Evolutionary conservation across 92 coral and sea anemone genomes (phyloP), one percentile per base, ranked within the genome.

Genomic region (Epizoanthus stellaris): DNA sequence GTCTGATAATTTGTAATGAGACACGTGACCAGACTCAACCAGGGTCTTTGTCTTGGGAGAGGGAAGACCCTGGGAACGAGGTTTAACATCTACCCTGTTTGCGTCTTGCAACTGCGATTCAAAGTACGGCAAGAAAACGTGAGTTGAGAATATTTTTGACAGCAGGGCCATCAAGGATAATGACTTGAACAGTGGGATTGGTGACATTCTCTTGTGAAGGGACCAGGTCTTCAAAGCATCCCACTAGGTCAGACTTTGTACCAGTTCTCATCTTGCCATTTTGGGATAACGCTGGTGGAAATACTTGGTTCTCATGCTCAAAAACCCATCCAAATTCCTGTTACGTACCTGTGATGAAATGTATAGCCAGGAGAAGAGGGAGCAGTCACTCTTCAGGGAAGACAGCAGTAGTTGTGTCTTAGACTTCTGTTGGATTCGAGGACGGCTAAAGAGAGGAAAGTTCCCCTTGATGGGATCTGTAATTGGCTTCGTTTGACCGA

Each of bases 161-260:
- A 23, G 89, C 92, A 9, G 89, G 88, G 12, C 89, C 90, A 70
- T 89, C 92, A 42, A 89, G 73, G 60, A 86, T 77, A 64, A 77
- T 73, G 11, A 82, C 90, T 62, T 86, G 45, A 30, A 9, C 61
- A 20, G 38, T 75, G 10, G 66, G 80, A 23, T 25, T 20, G 42
- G 53, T 42, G 12, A 13, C 67, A 10, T 9, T 76, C 16, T 76
- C 67, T 58, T 76, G 67, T 58, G 30, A 38, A 36, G 68, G 53
- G 53, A 12, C 8, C n/a, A 30, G 80, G 12, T 30, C 79, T 70
- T 83, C 80, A 21, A 70, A 68, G 25, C 80, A 70, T 58, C 68
- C 60, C 16, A 83, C 67, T n/a, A 69, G 80, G 39, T 83, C 62
- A 30, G 36, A 30, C 36, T 30, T 30, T 30, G 36, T 30, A 30